A percentile compares a stretch with the other conserved stretches of the same genome.
phyloP scores from a whole-genome alignment of 2,888 invertebrate species.

The Salticus scenicus region DNA sequence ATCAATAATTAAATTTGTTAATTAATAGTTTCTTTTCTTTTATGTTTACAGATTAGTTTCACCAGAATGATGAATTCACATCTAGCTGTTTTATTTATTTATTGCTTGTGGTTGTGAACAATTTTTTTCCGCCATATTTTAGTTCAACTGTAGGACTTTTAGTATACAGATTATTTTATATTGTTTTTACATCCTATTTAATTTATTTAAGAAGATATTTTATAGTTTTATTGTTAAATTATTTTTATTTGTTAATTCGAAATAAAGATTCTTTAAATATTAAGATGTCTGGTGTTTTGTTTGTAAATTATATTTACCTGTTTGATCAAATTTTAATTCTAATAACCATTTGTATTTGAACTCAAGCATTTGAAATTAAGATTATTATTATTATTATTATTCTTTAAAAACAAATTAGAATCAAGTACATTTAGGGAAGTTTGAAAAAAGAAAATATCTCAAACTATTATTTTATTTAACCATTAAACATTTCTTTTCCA shows the following conservation, averaged over 20 bases:
- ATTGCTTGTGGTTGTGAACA: conserved; percentile 26
- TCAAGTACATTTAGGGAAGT: too few species aligned
- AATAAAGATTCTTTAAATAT: conserved; percentile 44
- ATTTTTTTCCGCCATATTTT: background rate
- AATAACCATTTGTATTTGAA: too few species aligned
- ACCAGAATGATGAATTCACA: conserved; percentile 24
- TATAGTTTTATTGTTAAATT: conserved; percentile 60
- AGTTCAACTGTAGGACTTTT: conserved; percentile 42
- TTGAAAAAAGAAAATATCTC: too few species aligned
- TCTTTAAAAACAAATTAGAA: too few species aligned
- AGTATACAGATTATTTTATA: conserved; percentile 44
- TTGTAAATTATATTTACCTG: too few species aligned
- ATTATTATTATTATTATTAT: too few species aligned
- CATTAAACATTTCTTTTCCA: too few species aligned
- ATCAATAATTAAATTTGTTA: too few species aligned
- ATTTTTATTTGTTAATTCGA: conserved; percentile 66
- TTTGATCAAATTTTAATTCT: too few species aligned
- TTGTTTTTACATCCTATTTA: conserved; percentile 55
- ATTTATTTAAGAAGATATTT: conserved; percentile 61
- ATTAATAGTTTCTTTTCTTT: background rate
- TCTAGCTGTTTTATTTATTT: background rate
- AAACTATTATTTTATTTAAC: too few species aligned
- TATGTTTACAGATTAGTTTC: conserved; percentile 31
- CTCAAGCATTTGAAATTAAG: too few species aligned
- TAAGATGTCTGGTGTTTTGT: background rate